These are phyloP conservation scores for Eclectus roratus DNA, from an alignment of 2,113 vertebrate species.

Conservation along the genomic window DNA sequence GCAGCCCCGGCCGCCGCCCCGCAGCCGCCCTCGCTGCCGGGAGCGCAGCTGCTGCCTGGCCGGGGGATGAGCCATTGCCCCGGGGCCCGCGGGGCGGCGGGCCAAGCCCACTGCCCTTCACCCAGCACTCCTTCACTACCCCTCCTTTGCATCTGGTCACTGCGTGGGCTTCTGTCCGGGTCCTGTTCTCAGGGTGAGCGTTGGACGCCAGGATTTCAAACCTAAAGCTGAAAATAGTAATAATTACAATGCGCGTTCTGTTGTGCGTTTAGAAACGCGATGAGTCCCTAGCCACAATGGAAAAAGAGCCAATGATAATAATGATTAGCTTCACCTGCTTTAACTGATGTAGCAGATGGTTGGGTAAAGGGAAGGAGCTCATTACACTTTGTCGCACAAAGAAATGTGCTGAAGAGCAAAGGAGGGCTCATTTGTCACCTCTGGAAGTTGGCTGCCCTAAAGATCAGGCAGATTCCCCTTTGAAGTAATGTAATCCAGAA, in stretches of 20 bases:
- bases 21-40: fast-evolving
- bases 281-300: neutral
- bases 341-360: neutral
- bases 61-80: neutral
- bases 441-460: neutral
- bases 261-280: neutral
- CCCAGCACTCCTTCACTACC: fast-evolving
- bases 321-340: neutral
- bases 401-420: neutral
- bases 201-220: neutral
- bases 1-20: no score
- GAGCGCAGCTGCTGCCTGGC: fast-evolving
- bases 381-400: fast-evolving
- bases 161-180: fast-evolving
- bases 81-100: neutral
- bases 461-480: neutral
- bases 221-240: neutral
- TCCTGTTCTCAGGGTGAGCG: fast-evolving
- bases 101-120: fast-evolving
- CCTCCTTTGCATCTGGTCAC: neutral
- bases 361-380: neutral
- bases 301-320: neutral
- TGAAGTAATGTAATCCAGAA: neutral
- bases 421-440: neutral
- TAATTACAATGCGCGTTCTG: fast-evolving